Percentiles rank a stretch among this genome's conserved stretches.
Conservation (phyloP, 2,797 vertebrate species). For the Leptodactylus fallax region DNA sequence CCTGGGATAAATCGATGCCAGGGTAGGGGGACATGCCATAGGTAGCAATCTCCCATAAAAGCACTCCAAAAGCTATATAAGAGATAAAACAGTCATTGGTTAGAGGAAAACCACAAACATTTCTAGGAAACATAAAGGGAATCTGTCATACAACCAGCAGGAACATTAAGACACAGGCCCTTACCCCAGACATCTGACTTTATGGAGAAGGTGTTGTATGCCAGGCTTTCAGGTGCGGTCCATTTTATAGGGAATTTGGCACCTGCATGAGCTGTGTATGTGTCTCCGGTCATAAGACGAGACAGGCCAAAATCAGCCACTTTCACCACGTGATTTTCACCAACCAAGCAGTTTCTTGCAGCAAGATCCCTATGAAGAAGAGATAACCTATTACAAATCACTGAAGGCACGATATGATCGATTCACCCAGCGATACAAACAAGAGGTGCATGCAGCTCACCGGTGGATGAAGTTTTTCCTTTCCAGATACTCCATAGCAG, state of each 20-base stretch:
- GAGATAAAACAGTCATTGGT: background rate
- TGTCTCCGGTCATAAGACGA: constrained; percentile 96
- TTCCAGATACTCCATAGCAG: constrained; percentile 98
- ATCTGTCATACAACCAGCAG: background rate
- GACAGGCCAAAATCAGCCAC: constrained; percentile 98
- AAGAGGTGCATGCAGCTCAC: constrained; percentile 71
- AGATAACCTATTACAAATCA: background rate
- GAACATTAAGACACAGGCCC: constrained; percentile 58
- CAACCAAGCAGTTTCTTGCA: constrained; percentile 95
- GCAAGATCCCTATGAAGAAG: constrained; percentile 88
- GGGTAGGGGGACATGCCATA: constrained; percentile 99
- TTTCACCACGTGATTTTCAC: constrained; percentile 97
- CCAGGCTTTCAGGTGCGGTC: constrained; percentile 97
- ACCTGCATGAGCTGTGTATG: constrained; percentile 96
- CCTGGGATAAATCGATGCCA: constrained; percentile 97
- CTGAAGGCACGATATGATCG: background rate
- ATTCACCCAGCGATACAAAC: background rate
- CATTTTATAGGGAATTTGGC: constrained; percentile 99
- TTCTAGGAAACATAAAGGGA: background rate
- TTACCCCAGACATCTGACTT: constrained; percentile 99
- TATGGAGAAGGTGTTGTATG: constrained; percentile 98
- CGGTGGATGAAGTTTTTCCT: constrained; percentile 99
- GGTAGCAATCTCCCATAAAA: constrained; percentile 98
- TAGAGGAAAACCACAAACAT: background rate
- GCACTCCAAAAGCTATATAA: constrained; percentile 90